Evolutionary conservation across 2,113 vertebrate species (phyloP), one percentile per base, ranked within the genome.

Genomic region (Misgurnus mizolepis): DNA sequence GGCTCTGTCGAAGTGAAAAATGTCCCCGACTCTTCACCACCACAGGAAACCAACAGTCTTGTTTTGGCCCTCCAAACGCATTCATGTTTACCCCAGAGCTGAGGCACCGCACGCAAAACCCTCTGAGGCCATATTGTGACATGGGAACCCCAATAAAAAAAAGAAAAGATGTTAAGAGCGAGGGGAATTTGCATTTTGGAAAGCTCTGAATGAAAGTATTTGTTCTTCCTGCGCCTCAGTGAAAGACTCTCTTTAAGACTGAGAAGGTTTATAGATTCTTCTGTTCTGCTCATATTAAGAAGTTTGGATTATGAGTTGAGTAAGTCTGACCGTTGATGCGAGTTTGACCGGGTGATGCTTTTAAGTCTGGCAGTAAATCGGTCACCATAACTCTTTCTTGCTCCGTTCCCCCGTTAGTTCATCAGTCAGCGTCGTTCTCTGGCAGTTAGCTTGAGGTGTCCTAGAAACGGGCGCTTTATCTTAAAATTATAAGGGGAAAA

Each of bases 141-240:
- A 93, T 92, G 91, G 91, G 92, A 92, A 91, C 88, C 86, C 90
- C 92, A 90, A 90, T 91, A 91, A 93, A 85, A 90, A 93, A 93
- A 87, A 85, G 90, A 90, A 93, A 93, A 87, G 83, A 89, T 91
- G 89, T 92, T 92, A 92, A 93, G 92, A 90, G 88, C 90, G 87
- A 85, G 90, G 87, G 88, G 85, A 90, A 94, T 94, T 94, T 91
- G 92, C 92, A 94, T 93, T 93, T 93, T 94, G 92, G 93, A 93
- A 79, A 84, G 73, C 40, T 6, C 82, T 94, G 93, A 94, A 94
- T 93, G 79, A 90, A 86, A 80, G 82, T 84, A 84, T 92, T 94
- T 94, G 93, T 93, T 92, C 90, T 89, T 93, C 91, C 91, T 93
- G 89, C 87, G 88, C 89, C 90, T 90, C 88, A 80, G 87, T 93